Base-by-base conservation (phyloP, 2,113 vertebrate genomes). In the Crotalus horridus region DNA sequence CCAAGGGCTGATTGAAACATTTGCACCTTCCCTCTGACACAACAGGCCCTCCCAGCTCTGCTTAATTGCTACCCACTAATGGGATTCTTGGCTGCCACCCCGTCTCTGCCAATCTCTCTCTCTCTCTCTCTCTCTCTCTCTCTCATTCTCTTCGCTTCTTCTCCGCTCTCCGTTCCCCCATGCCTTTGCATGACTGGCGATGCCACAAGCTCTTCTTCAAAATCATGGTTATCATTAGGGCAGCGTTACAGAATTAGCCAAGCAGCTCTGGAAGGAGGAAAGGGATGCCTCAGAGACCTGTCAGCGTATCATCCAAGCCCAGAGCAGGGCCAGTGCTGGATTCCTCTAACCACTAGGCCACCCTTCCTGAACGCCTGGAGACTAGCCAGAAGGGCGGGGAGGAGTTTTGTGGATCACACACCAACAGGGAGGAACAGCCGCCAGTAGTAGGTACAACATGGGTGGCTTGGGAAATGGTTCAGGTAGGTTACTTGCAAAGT, bases 301-400 rank as follows among this genome's bases (percentile, higher is more conserved):
- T 93, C 94, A 94, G 91, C 94, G 53, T 87, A 48, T 61, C 7
- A 20, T 0, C 85, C 0, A 64, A 33, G 91, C 0, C 0, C 39
- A 17, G 56, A 94, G 91, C 86, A 0, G 48, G 0, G n/a, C n/a
- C 15, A 3, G 69, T 24, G 11, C 9, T 92, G 53, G 55, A 93
- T 95, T 92, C 94, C 96, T 1, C 3, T 94, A 94, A 95, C 94
- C 94, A 94, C 95, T 92, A 89, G 4, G 39, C 95, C 0, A 1
- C 96, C 96, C 96, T 96, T 96, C 96, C 95, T 94, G 54, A 86
- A 88, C 0, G 13, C 96, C 87, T 0, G 93, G 87, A 23, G 94
- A 29, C 6, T 55, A 91, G 81, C 85, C 33, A 93, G 59, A 1
- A 0, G 91, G 91, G 56, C 6, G 1, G 89, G 51, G 48, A 51